Conservation (phyloP, 2,888 invertebrate genomes). For the Rhagium mordax region DNA sequence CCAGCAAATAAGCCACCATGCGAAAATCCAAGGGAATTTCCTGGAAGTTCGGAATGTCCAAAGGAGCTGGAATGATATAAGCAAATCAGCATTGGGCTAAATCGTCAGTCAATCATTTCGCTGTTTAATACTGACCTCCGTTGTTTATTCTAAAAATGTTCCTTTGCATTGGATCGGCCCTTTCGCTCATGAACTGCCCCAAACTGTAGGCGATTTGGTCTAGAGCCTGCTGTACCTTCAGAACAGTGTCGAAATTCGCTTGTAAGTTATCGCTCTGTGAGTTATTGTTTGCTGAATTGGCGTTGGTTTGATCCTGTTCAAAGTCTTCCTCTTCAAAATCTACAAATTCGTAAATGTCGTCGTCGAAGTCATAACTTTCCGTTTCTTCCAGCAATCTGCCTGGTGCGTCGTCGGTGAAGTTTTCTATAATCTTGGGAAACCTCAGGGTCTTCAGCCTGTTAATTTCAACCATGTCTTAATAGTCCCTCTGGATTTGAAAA, state of each 20-base stretch:
- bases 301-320: neutral
- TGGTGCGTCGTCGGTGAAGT: slow-evolving; percentile 1
- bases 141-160: slow-evolving; percentile 12
- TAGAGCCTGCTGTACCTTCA: slow-evolving; percentile 33
- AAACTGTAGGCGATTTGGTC: slow-evolving; percentile 31
- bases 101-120: too few species aligned
- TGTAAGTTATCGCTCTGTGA: too few species aligned
- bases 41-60: slow-evolving; percentile 14
- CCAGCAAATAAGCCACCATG: slow-evolving; percentile 44
- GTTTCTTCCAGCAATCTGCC: neutral
- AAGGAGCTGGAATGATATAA: neutral
- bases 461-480: slow-evolving; percentile 47
- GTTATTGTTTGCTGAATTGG: neutral
- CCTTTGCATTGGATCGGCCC: slow-evolving; percentile 3
- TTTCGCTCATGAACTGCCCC: slow-evolving; percentile 30
- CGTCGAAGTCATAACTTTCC: slow-evolving; percentile 30
- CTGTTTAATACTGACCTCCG: slow-evolving; percentile 16
- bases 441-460: slow-evolving; percentile 23
- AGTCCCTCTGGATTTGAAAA: slow-evolving; percentile 17
- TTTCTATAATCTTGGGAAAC: slow-evolving; percentile 11
- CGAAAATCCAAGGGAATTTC: slow-evolving; percentile 35
- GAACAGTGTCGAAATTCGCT: slow-evolving; percentile 12
- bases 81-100: too few species aligned
- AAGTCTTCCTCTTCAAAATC: slow-evolving; percentile 19
- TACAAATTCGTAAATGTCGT: slow-evolving; percentile 34